Evolutionary conservation across 2,797 vertebrate species (phyloP).

Genomic region (Hipposideros larvatus): DNA sequence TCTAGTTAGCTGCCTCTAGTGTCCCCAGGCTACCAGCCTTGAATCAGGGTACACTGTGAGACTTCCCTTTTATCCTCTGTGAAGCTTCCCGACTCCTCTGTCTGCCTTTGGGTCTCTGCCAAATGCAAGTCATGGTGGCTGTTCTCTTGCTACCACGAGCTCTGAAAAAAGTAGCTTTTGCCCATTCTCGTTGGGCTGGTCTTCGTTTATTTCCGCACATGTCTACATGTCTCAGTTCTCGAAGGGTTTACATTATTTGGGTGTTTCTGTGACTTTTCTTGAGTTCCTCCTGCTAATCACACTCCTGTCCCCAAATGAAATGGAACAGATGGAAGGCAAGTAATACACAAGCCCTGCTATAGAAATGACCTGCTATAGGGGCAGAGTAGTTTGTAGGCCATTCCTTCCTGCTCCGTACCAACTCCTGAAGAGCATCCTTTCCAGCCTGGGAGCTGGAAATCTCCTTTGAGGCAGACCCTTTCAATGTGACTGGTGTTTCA

Average conservation of each 20-base stretch:
- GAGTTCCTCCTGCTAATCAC: background rate
- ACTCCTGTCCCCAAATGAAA: background rate
- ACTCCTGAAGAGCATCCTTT: background rate
- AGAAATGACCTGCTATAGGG: background rate
- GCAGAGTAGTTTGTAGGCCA: background rate
- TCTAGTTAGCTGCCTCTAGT: background rate
- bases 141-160: background rate
- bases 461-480: background rate
- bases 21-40: background rate
- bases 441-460: background rate
- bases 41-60: accelerated
- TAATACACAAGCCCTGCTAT: too few species aligned
- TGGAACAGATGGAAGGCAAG: background rate
- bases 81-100: background rate
- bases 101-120: background rate
- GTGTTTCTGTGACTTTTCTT: background rate
- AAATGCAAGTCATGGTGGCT: background rate
- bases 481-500: background rate
- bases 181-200: background rate
- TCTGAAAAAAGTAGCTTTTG: background rate
- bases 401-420: background rate
- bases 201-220: background rate
- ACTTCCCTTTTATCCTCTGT: accelerated
- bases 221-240: background rate
- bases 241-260: background rate